Evolutionary conservation across 2,888 invertebrate species (phyloP).

Genomic region (Emesis furor): DNA sequence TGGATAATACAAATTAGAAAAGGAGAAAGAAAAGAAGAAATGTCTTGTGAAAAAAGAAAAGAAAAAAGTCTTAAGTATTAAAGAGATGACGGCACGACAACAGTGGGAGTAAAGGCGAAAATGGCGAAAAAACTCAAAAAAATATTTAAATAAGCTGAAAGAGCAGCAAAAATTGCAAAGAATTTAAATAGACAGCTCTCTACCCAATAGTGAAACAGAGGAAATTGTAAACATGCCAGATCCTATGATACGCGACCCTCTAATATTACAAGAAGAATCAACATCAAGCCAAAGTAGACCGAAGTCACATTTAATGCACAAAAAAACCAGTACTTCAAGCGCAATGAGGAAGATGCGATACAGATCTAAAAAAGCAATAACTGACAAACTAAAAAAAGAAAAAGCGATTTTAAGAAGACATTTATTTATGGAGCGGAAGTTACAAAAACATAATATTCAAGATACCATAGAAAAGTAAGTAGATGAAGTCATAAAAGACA

Average conservation of each 20-base stretch:
- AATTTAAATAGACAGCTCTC: constrained; percentile 21
- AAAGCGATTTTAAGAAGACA: no score
- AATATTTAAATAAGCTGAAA: constrained; percentile 10
- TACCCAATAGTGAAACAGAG: no score
- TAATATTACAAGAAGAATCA: constrained; percentile 2
- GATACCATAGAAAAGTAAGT: no score
- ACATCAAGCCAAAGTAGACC: constrained; percentile 5
- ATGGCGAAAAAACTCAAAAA: constrained; percentile 15
- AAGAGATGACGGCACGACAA: constrained; percentile 7
- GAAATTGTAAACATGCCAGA: no score
- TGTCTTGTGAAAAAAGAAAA: constrained; percentile 17
- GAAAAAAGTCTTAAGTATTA: constrained; percentile 13
- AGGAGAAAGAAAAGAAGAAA: constrained; percentile 16
- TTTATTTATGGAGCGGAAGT: no score
- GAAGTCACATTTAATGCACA: no score
- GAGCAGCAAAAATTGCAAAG: constrained; percentile 25
- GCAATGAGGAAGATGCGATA: no score
- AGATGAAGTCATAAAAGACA: no score
- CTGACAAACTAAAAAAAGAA: no score
- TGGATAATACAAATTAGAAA: not conserved
- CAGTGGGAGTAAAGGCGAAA: constrained; percentile 17
- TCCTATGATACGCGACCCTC: not conserved
- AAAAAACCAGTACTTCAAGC: no score
- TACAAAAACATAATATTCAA: no score
- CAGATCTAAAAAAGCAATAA: no score